These are phyloP conservation scores for Hydrocynus forskahlii DNA, from an alignment of 2,797 vertebrate genomes.

Conservation along the genomic window DNA sequence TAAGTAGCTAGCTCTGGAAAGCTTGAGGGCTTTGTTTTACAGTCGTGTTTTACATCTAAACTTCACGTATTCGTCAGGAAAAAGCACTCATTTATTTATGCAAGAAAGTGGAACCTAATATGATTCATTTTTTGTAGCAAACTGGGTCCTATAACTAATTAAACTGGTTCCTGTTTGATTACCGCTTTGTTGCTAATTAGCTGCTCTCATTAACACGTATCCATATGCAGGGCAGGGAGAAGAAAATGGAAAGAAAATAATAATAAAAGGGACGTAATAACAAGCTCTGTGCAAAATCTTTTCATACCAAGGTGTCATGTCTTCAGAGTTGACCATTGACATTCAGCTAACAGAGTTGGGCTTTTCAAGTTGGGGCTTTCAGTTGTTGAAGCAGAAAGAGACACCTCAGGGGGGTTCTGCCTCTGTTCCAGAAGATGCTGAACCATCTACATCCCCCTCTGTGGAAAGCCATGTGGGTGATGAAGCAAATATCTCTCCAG, in stretches of 20 bases:
- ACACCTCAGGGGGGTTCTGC: slow-evolving; percentile 20
- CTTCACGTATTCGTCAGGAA: too few relatives aligned
- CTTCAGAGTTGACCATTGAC: slow-evolving; percentile 79
- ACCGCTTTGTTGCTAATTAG: background rate
- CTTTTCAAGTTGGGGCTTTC: slow-evolving; percentile 63
- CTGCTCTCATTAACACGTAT: background rate
- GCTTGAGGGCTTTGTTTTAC: background rate
- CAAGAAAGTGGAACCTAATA: background rate
- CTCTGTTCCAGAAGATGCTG: slow-evolving; percentile 2
- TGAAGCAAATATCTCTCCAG: background rate
- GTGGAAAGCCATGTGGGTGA: background rate
- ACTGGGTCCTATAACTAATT: background rate
- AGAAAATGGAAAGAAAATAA: background rate
- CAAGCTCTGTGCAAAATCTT: background rate
- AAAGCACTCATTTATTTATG: background rate
- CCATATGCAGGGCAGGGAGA: background rate
- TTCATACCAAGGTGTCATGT: slow-evolving; percentile 65
- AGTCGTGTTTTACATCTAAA: background rate
- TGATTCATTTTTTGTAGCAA: background rate
- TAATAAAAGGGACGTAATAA: too few relatives aligned
- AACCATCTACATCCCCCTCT: slow-evolving; percentile 4
- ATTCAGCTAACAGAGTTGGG: slow-evolving; percentile 81
- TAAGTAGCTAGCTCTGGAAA: too few relatives aligned
- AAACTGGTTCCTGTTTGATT: background rate
- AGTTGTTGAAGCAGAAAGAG: slow-evolving; percentile 50